Evolutionary conservation across 2,888 invertebrate genomes (phyloP), one percentile per base, ranked within the genome.

Genomic region (Cremastinae sp.): DNA sequence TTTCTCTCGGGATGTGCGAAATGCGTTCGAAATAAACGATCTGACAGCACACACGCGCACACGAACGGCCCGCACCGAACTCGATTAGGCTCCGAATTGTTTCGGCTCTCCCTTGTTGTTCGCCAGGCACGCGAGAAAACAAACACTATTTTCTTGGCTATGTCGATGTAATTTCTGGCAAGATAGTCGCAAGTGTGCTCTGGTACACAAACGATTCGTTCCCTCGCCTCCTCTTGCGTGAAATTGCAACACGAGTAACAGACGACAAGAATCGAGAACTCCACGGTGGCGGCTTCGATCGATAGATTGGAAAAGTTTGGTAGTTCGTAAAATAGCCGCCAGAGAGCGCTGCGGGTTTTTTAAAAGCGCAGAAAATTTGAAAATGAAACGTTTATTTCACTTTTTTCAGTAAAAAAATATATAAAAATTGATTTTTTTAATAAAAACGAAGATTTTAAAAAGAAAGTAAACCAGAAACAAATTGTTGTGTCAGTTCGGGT

Each of bases 171-270:
- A 37, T 16, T 45, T 2, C 14, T 47, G 1, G 47, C 37, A 22
- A 47, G 22, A 47, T 47, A 20, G 37, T 28, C 10, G 22, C 22
- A 16, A 59, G 41, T 49, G 12, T 58, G 66, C 35, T 37, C 39
- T 51, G 37, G 71, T 58, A 72, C 72, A 72, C 72, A 72, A 72
- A 72, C 65, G 64, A 65, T 49, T 72, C 64, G 35, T 51, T 51
- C 64, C 71, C 41, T 18, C 59, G 41, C 59, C 12, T 12, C 53
- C 45, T 16, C 45, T 12, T 14, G 28, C 45, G 10, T 12, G 28
- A 35, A 16, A 18, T 18, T 43, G 16, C 4, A 20, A 43, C 20
- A 9, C 20, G 22, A n/a, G 41, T 22, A 14, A 20, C 10, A 39
- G 12, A 20, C 1, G 10, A 51, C 37, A 7, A 51, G n/a, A 39